A percentile compares a stretch with the other conserved stretches of the same genome.
phyloP scores from a whole-genome alignment of 2,888 invertebrate genomes.

The Tachina grossa region DNA sequence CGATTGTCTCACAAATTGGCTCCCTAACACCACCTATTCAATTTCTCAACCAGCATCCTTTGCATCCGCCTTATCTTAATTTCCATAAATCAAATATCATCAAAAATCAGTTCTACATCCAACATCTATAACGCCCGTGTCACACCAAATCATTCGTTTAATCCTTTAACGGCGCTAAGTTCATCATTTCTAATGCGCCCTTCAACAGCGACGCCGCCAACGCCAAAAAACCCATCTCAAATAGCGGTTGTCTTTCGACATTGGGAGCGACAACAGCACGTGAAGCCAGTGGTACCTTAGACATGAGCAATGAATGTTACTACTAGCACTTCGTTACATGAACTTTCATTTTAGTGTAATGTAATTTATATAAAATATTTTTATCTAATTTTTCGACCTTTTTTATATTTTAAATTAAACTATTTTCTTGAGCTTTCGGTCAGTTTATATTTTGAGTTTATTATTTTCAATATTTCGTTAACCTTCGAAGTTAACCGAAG shows the following conservation, averaged over 20 bases:
- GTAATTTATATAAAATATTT: conserved; percentile 20
- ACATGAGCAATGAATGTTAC: conserved; percentile 86
- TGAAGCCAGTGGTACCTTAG: conserved; percentile 84
- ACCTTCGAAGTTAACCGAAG: too few relatives aligned
- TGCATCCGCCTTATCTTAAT: conserved; percentile 72
- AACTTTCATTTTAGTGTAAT: conserved; percentile 86
- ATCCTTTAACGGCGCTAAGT: conserved; percentile 73
- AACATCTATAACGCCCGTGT: conserved; percentile 50
- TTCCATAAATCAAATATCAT: conserved; percentile 72
- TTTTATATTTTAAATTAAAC: too few relatives aligned
- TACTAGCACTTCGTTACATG: conserved; percentile 87
- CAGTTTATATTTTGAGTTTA: too few relatives aligned
- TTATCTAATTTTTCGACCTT: too few relatives aligned
- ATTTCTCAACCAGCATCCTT: conserved; percentile 72
- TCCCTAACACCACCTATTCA: conserved; percentile 73
- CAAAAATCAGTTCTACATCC: too few relatives aligned
- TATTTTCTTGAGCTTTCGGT: too few relatives aligned
- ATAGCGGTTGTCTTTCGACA: too few relatives aligned
- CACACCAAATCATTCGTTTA: conserved; percentile 70
- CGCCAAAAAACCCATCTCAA: conserved; percentile 76
- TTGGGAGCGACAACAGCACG: conserved; percentile 70
- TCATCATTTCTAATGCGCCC: conserved; percentile 72
- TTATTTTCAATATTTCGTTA: too few relatives aligned
- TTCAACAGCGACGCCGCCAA: conserved; percentile 83
- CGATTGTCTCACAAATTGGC: too few relatives aligned